phyloP scores from a whole-genome alignment of 2,113 vertebrate species.

The Uria aalge region DNA sequence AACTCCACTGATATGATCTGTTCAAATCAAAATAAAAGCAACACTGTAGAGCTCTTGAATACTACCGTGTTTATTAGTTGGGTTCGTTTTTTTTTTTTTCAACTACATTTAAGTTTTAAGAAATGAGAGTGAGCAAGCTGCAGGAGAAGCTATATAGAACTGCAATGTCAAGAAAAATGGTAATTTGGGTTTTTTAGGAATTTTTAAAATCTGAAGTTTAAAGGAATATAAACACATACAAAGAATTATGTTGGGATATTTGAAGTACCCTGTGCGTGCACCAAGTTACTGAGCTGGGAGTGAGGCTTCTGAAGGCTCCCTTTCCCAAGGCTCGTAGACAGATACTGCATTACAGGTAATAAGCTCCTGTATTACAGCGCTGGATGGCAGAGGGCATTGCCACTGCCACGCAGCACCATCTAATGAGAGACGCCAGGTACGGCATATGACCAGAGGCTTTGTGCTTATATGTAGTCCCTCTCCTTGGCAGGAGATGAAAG shows the following conservation, averaged over 20 bases:
- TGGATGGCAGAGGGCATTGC: not conserved
- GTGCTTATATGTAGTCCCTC: not conserved
- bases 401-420: not conserved
- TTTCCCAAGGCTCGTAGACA: fast-evolving
- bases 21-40: not conserved
- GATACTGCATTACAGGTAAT: not conserved
- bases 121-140: not conserved
- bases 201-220: not conserved
- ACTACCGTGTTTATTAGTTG: not conserved
- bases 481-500: slow-evolving; percentile 26
- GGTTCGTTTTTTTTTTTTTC: not conserved
- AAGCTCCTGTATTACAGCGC: fast-evolving
- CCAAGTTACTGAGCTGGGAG: not conserved
- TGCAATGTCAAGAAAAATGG: fast-evolving
- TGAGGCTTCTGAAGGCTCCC: not conserved
- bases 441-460: not conserved
- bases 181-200: not conserved
- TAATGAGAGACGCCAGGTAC: not conserved
- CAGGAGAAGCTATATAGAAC: not conserved
- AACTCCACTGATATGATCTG: not conserved
- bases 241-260: not conserved
- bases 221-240: not conserved
- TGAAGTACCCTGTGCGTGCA: not conserved
- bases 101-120: not conserved
- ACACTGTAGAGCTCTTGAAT: not conserved